Base-by-base conservation (phyloP, 2,113 vertebrate species). In the Balaeniceps rex region DNA sequence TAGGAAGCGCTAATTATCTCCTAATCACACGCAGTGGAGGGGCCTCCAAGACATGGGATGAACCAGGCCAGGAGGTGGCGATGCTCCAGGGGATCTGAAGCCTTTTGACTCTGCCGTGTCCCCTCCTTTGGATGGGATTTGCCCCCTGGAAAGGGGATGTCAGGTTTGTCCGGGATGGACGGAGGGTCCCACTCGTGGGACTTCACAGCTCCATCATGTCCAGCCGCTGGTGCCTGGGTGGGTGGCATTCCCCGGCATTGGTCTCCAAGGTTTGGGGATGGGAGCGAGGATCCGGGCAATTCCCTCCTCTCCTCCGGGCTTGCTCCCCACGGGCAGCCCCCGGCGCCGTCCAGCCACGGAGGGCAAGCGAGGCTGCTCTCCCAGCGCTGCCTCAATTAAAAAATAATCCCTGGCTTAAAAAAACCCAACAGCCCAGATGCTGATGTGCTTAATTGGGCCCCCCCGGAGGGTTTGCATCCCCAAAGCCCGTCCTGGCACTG, bases 1-100 rank as follows among this genome's bases (percentile, higher is more conserved):
- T 74, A 94, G 68, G 88, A 70, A 81, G 89, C 64, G 60, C 29
- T 95, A 93, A 91, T 96, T 95, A 64, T 63, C 77, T 89, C 65
- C 64, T 87, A 71, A 78, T 68, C 44, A n/a, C 64, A 42, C 1
- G 0, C 23, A 66, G 36, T 3, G 2, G 5, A 47, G 47, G 13
- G 38, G 19, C 24, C 40, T 74, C 54, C 60, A 33, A 54, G 61
- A n/a, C 33, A 29, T 2, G 31, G 63, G 71, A 46, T 61, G 42
- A 70, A n/a, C 2, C 14, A 83, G 29, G 11, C 26, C n/a, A 18
- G 79, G 79, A 80, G 51, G 47, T 1, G 0, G 55, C 1, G 1
- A 66, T n/a, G 60, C 16, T 75, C 60, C 0, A 1, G 8, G 14
- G 33, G 21, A 84, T 55, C 28, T 1, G 1, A 66, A 86, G 29